Evolutionary conservation across 2,888 invertebrate genomes (phyloP), one percentile per base, ranked within the genome.

Genomic region (Conistra vaccinii): DNA sequence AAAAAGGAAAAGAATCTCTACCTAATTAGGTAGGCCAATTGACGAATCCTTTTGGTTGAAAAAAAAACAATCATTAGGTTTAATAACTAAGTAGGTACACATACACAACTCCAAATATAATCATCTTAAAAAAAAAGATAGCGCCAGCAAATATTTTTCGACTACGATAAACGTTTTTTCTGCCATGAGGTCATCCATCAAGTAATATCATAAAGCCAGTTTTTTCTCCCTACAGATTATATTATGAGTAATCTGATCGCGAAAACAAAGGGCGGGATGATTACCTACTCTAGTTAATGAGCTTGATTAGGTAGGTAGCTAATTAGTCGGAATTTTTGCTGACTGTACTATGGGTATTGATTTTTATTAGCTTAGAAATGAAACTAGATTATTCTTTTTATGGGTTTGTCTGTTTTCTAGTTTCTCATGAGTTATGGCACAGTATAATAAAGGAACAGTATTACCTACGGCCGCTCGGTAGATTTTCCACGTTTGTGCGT

Each of bases 231-330:
- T 12, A 53, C 53, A 77, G 73, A 77, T 83, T 75, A 70, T 76
- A 63, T 78, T 75, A 76, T 76, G 60, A 73, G 85, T 77, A 85
- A 85, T 76, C 69, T 73, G 85, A 85, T 81, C 69, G 76, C 26
- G 53, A 67, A 78, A 85, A 73, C 77, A 78, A 75, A 62, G 75
- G 84, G 84, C 57, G 78, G 35, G 84, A 29, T 75, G 61, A 80
- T 84, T 73, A 73, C 63, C 82, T 78, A 84, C 85, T 85, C 62
- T 73, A 76, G 63, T 73, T 71, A 85, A 74, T 85, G 76, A 82
- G 70, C 48, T 63, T 58, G 60, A 76, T 84, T 76, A 74, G 67
- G 55, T 76, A 74, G 65, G 55, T 51, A 71, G 62, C 74, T 84
- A 84, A 85, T 85, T 79, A 84, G 72, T 35, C 4, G 53, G 26